These are phyloP conservation scores for Tachycineta bicolor DNA, from an alignment of 2,113 vertebrate species.

Conservation along the genomic window DNA sequence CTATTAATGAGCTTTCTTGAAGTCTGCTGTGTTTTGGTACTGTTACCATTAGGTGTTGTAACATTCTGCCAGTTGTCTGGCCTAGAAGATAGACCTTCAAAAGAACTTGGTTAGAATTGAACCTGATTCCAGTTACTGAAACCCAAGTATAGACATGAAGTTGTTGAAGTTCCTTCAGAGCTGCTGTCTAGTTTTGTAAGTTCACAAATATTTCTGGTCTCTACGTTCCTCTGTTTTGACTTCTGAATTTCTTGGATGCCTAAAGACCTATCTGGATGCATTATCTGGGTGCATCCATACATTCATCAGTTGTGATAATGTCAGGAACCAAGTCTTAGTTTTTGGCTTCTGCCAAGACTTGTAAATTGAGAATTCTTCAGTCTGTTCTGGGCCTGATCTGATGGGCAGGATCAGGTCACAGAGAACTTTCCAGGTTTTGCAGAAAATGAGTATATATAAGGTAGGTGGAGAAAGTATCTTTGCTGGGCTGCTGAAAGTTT, in stretches of 20 bases:
- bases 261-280: background rate
- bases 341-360: background rate
- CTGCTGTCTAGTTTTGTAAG: background rate
- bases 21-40: background rate
- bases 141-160: background rate
- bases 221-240: background rate
- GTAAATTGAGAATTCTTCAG: background rate
- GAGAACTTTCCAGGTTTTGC: background rate
- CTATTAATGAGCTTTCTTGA: background rate
- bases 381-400: background rate
- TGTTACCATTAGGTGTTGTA: background rate
- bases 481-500: background rate
- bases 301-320: background rate
- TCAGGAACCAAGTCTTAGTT: background rate
- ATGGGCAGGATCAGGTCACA: background rate
- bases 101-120: background rate
- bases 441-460: background rate
- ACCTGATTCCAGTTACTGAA: background rate
- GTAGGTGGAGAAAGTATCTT: background rate
- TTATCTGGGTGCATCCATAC: background rate
- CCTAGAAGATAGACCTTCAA: background rate
- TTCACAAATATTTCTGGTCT: background rate
- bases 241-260: background rate
- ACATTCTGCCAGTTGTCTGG: background rate
- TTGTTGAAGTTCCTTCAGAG: background rate